A percentile compares a stretch with the other conserved stretches of the same genome.
Conservation (phyloP, 2,797 vertebrate genomes). For the Trachops cirrhosus region DNA sequence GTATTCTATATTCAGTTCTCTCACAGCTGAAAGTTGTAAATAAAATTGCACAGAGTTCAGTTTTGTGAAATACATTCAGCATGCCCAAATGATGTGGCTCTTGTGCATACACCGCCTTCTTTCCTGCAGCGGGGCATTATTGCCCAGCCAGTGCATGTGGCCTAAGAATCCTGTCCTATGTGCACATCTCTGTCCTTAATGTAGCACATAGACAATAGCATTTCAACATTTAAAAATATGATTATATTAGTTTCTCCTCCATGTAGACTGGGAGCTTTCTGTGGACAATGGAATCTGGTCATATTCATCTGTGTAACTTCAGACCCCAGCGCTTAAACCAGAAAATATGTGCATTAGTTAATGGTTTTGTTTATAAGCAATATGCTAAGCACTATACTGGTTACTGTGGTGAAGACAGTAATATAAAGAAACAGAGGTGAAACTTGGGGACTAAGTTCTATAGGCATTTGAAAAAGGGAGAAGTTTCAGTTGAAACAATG, state of each 20-base stretch:
- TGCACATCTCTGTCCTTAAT: neutral
- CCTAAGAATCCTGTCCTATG: neutral
- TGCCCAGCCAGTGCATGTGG: neutral
- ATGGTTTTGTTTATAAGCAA: neutral
- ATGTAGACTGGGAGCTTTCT: conserved; percentile 11
- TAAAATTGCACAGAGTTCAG: conserved; percentile 44
- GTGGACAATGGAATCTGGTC: neutral
- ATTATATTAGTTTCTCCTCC: neutral
- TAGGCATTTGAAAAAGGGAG: neutral
- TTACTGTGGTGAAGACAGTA: neutral
- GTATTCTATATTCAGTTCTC: neutral
- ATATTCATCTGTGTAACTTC: neutral
- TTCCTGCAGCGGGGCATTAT: neutral
- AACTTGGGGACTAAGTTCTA: neutral
- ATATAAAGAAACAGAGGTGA: neutral
- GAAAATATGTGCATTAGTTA: neutral
- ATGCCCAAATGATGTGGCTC: neutral
- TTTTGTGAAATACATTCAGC: conserved; percentile 42
- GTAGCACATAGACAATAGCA: neutral
- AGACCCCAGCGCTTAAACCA: neutral
- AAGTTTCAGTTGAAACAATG: neutral
- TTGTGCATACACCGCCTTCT: neutral
- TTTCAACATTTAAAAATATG: conserved; percentile 1
- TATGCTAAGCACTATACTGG: neutral
- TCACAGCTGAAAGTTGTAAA: conserved; percentile 57